Evolutionary conservation across 2,888 invertebrate genomes (phyloP), one percentile per base, ranked within the genome.

Genomic region (Phaedon cochleariae): DNA sequence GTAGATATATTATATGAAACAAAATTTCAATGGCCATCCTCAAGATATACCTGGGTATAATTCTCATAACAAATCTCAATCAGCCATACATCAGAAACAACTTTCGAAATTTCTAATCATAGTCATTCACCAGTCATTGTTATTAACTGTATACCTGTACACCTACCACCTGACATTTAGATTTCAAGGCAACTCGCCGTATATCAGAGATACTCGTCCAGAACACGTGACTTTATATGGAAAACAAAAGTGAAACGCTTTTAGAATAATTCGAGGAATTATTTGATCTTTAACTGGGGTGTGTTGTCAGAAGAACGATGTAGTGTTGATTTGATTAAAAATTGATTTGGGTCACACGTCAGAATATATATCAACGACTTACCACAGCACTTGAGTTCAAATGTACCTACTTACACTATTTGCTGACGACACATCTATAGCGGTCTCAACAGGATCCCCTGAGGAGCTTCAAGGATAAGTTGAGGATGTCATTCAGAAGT

Each of bases 151-250:
- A 17, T 18, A 15, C 2, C 12, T 34, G 2, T 34, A 12, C 58
- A 64, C 59, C 58, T 59, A 59, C 59, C 64, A 64, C 46, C 37
- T 59, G 64, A 53, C 64, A 59, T 64, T 59, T 53, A 54, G 53
- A 46, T 59, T 59, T 59, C 64, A 64, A 64, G 64, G 64, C 41
- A 55, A 55, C 45, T 15, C 22, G 21, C 55, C 41, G 41, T 41
- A 55, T 12, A 12, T 12, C 37, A 41, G 41, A 41, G 55, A 55
- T 41, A 41, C 37, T 37, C 45, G 55, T 55, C 26, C 55, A 41
- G 15, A 21, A 41, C 37, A 45, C 41, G 55, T 55, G 55, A 55
- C 41, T 55, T 10, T 1, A 55, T 45, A 41, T 22, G 34, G 55
- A 41, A 55, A 17, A 55, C 22, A 37, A 55, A 55, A 22, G 41